These are phyloP conservation scores for Drosophila biarmipes DNA, from an alignment of 1,140 invertebrate genomes.

Conservation along the genomic window DNA sequence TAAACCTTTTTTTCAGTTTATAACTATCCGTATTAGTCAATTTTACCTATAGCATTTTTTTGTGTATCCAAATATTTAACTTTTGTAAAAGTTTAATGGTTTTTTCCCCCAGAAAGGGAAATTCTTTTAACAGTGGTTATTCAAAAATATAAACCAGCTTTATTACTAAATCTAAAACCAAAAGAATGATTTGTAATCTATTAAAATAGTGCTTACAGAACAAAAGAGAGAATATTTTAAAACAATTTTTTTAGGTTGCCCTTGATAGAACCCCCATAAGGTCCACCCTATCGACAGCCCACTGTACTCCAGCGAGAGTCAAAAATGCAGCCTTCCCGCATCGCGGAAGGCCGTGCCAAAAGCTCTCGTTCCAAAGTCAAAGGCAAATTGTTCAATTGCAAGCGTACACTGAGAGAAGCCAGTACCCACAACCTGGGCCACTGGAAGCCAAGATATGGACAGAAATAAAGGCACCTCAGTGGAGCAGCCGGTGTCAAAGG, in stretches of 20 bases:
- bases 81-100: neutral
- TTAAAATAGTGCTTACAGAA: too few species aligned
- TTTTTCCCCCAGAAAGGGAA: too few species aligned
- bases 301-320: slow-evolving; percentile 8
- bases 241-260: too few species aligned
- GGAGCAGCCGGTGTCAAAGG: slow-evolving; percentile 19
- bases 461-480: slow-evolving; percentile 10
- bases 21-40: too few species aligned
- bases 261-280: too few species aligned
- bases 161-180: too few species aligned
- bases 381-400: slow-evolving; percentile 49
- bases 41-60: neutral
- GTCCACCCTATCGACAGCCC: neutral
- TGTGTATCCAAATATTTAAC: neutral
- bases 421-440: neutral
- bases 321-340: neutral
- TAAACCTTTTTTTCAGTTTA: too few species aligned
- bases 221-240: too few species aligned
- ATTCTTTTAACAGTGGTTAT: too few species aligned
- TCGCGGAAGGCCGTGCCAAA: slow-evolving; percentile 19
- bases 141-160: neutral
- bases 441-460: slow-evolving; percentile 1
- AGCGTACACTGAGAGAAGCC: slow-evolving; percentile 19
- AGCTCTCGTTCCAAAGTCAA: slow-evolving; percentile 46
- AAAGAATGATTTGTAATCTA: too few species aligned